Conservation (phyloP, 2,797 vertebrate genomes). For the Melanotaenia boesemani region DNA sequence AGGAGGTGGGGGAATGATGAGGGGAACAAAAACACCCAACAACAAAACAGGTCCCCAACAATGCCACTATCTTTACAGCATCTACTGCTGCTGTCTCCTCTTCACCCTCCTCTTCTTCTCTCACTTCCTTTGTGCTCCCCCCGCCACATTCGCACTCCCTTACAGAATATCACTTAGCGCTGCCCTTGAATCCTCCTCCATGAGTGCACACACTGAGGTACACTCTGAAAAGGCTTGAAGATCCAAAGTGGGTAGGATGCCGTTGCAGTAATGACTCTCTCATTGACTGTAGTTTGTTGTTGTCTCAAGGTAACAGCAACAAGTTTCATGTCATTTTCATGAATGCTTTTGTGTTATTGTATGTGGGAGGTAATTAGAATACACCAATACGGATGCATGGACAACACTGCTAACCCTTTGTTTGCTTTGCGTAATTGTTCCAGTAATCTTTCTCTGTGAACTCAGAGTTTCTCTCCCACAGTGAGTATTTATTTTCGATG, state of each 20-base stretch:
- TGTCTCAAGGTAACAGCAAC: constrained; percentile 49
- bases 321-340: constrained; percentile 37
- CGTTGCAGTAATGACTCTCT: constrained; percentile 43
- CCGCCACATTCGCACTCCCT: constrained; percentile 61
- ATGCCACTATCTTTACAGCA: constrained; percentile 73
- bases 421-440: constrained; percentile 55
- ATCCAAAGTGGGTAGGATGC: constrained; percentile 59
- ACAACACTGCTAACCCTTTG: constrained; percentile 37
- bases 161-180: constrained; percentile 78
- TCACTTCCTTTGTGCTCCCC: constrained; percentile 61
- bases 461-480: constrained; percentile 72
- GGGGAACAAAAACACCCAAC: constrained; percentile 73
- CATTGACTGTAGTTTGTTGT: constrained; percentile 38
- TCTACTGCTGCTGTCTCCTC: constrained; percentile 70
- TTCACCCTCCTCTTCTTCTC: constrained; percentile 59
- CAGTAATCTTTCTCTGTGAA: constrained; percentile 49
- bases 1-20: constrained; percentile 60
- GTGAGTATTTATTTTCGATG: constrained; percentile 75
- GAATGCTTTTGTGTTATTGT: constrained; percentile 28
- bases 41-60: constrained; percentile 79
- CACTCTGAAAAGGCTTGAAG: constrained; percentile 69
- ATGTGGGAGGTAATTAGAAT: constrained; percentile 48
- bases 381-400: constrained; percentile 22
- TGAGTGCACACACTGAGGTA: constrained; percentile 55
- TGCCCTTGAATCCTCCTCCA: constrained; percentile 81